Evolutionary conservation across 2,888 invertebrate genomes (phyloP).

Genomic region (Platycheirus rosarum): DNA sequence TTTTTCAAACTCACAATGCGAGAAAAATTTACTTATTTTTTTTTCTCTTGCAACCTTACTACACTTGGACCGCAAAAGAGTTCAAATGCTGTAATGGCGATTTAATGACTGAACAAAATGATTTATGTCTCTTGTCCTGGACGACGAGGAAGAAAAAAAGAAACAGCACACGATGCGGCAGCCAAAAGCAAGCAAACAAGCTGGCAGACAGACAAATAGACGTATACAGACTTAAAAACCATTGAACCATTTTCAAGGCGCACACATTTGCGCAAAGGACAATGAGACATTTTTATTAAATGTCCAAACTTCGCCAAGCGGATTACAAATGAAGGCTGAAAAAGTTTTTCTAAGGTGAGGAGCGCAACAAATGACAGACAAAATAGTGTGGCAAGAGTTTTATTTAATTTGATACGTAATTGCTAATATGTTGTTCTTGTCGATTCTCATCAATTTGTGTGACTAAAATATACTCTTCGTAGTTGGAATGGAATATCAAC

Average conservation of each 20-base stretch:
- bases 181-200: constrained; percentile 43
- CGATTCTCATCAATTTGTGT: too few relatives aligned
- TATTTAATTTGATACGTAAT: too few relatives aligned
- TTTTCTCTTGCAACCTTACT: constrained; percentile 21
- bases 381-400: constrained; percentile 8
- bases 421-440: too few relatives aligned
- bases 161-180: constrained; percentile 52
- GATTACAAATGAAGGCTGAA: constrained; percentile 36
- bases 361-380: constrained; percentile 38
- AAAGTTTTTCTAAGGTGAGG: constrained; percentile 6
- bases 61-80: constrained; percentile 45
- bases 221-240: constrained; percentile 1
- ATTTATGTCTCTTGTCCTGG: constrained; percentile 66
- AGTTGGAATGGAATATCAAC: too few relatives aligned
- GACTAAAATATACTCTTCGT: too few relatives aligned
- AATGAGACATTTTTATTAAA: constrained; percentile 51
- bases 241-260: constrained; percentile 24
- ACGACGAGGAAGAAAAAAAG: too few relatives aligned
- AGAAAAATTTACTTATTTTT: constrained; percentile 23
- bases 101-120: constrained; percentile 75
- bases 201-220: constrained; percentile 45
- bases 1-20: constrained; percentile 31
- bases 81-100: constrained; percentile 71
- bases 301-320: constrained; percentile 38
- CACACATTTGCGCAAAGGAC: constrained; percentile 39